Conservation (phyloP, 2,113 vertebrate species). For the Stegastes partitus region DNA sequence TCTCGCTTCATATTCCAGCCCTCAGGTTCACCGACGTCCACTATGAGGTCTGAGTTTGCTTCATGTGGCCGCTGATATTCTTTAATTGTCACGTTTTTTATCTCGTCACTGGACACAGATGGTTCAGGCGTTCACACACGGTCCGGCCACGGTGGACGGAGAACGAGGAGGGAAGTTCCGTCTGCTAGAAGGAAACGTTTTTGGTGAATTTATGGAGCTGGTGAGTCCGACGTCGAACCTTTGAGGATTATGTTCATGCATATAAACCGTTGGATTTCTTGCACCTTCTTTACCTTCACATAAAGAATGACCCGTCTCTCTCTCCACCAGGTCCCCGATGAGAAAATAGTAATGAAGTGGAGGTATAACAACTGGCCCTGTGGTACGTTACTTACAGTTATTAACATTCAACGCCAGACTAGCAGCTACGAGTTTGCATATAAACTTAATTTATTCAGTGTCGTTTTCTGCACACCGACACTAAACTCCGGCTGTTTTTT, state of each 20-base stretch:
- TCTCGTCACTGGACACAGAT: constrained; percentile 79
- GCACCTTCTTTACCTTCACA: too few relatives aligned
- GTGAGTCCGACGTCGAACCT: constrained; percentile 72
- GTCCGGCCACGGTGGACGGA: constrained; percentile 88
- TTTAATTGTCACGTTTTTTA: too few relatives aligned
- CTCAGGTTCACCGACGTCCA: too few relatives aligned
- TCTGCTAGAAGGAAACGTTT: constrained; percentile 92
- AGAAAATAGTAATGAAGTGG: constrained; percentile 97
- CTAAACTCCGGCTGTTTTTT: background rate
- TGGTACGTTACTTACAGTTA: constrained; percentile 82
- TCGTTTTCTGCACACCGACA: too few relatives aligned
- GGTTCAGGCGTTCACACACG: constrained; percentile 93
- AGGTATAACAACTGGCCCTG: constrained; percentile 97
- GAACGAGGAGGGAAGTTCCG: constrained; percentile 94
- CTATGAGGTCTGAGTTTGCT: too few relatives aligned
- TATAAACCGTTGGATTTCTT: too few relatives aligned
- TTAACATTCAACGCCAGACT: too few relatives aligned
- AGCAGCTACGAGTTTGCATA: too few relatives aligned
- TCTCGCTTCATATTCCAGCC: too few relatives aligned
- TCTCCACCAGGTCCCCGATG: constrained; percentile 87
- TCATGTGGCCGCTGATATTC: too few relatives aligned
- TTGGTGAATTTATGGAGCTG: constrained; percentile 93
- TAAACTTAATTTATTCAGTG: too few relatives aligned
- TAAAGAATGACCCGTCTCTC: background rate
- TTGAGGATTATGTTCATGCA: background rate